Percentiles rank a stretch among this genome's conserved stretches.
Conservation (phyloP, 1,140 invertebrate genomes). For the Drosophila truncata region DNA sequence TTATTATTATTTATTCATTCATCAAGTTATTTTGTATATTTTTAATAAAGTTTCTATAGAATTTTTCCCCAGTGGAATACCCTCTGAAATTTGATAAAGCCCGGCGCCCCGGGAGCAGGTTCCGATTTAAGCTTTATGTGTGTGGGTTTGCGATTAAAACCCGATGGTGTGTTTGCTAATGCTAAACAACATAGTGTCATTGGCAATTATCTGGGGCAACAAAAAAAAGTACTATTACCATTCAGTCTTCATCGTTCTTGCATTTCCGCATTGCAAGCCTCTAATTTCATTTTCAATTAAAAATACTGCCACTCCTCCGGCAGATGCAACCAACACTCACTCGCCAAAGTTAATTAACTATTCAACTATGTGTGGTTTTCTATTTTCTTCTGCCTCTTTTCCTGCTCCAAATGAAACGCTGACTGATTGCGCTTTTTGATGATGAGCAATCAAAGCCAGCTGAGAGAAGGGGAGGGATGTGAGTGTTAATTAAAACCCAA, state of each 20-base stretch:
- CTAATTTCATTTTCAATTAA: conserved; percentile 77
- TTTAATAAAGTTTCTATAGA: background rate
- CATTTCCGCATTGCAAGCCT: conserved; percentile 67
- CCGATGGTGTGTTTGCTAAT: conserved; percentile 34
- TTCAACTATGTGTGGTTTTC: conserved; percentile 54
- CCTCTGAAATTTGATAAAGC: conserved; percentile 5
- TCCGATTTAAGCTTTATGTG: conserved; percentile 12
- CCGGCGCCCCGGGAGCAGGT: conserved; percentile 14
- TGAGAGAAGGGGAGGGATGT: conserved; percentile 8
- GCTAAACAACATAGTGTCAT: conserved; percentile 40
- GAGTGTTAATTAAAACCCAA: conserved; percentile 62
- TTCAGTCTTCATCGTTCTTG: conserved; percentile 17
- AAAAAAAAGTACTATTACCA: background rate
- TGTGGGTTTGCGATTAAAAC: conserved; percentile 31
- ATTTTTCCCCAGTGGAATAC: background rate
- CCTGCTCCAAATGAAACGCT: conserved; percentile 51
- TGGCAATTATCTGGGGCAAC: conserved; percentile 44
- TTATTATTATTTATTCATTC: too few relatives aligned
- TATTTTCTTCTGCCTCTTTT: background rate
- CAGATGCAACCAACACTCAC: conserved; percentile 60
- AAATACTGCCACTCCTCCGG: conserved; percentile 42
- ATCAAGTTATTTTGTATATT: too few relatives aligned
- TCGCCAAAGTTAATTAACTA: conserved; percentile 76
- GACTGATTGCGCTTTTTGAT: conserved; percentile 62
- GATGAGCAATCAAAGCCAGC: conserved; percentile 11